Conservation (phyloP, 2,888 invertebrate genomes). For the Girardia tigrina region DNA sequence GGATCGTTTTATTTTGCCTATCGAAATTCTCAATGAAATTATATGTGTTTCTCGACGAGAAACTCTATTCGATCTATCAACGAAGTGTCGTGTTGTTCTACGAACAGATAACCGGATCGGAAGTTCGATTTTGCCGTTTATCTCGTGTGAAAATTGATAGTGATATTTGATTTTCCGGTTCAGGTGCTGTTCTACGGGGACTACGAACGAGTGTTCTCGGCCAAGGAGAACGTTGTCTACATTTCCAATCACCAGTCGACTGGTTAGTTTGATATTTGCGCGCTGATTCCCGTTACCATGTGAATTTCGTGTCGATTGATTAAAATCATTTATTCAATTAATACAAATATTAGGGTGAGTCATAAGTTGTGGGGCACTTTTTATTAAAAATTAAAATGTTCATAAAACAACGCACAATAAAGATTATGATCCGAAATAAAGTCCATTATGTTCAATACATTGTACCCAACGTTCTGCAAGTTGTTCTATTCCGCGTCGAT, state of each 20-base stretch:
- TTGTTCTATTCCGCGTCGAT: too few relatives aligned
- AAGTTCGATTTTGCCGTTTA: constrained; percentile 43
- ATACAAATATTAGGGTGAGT: too few relatives aligned
- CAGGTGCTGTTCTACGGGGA: constrained; percentile 53
- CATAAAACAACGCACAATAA: too few relatives aligned
- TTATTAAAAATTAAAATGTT: too few relatives aligned
- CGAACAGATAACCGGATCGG: constrained; percentile 48
- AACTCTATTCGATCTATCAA: constrained; percentile 51
- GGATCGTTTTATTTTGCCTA: constrained; percentile 41
- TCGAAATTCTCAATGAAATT: constrained; percentile 41
- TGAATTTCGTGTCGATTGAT: too few relatives aligned
- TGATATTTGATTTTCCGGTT: constrained; percentile 24
- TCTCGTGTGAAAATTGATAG: too few relatives aligned
- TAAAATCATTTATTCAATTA: too few relatives aligned
- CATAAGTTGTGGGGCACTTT: too few relatives aligned
- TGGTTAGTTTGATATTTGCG: constrained; percentile 40
- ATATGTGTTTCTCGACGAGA: constrained; percentile 50
- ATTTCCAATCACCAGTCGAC: constrained; percentile 52
- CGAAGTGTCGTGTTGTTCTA: constrained; percentile 51
- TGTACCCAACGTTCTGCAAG: too few relatives aligned
- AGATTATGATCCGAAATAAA: too few relatives aligned
- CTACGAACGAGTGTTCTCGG: constrained; percentile 43
- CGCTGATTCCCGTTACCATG: too few relatives aligned
- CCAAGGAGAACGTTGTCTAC: constrained; percentile 51
- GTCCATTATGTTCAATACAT: too few relatives aligned